These are phyloP conservation scores for Erythrocercus mccallii DNA, from an alignment of 2,113 vertebrate species.

Conservation along the genomic window DNA sequence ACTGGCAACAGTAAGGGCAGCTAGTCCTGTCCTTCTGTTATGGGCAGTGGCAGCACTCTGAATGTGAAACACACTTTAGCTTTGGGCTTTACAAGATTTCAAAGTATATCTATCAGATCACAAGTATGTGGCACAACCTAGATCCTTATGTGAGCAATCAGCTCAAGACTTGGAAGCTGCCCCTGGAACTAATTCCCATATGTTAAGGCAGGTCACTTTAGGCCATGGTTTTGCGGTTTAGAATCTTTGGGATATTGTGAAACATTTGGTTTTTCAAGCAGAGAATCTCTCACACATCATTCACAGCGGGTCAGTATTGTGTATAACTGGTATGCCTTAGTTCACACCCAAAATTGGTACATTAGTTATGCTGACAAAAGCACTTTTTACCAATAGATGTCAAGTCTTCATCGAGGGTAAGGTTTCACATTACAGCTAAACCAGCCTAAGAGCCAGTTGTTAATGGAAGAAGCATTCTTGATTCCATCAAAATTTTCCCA, in stretches of 20 bases:
- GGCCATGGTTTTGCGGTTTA: not conserved
- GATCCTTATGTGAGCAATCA: rapidly evolving
- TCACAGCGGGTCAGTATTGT: not conserved
- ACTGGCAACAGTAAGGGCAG: not conserved
- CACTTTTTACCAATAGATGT: not conserved
- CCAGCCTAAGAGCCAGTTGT: not conserved
- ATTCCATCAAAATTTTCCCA: not conserved
- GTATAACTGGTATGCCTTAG: not conserved
- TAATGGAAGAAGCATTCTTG: not conserved
- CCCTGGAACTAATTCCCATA: not conserved
- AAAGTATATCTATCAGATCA: not conserved
- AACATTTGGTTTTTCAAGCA: not conserved
- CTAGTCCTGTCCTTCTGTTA: not conserved
- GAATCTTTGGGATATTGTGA: not conserved
- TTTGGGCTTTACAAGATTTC: not conserved
- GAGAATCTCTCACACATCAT: not conserved
- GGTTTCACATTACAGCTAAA: not conserved
- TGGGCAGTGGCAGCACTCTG: not conserved
- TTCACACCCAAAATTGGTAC: not conserved
- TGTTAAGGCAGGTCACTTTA: not conserved
- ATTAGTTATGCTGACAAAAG: not conserved
- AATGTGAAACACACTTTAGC: not conserved
- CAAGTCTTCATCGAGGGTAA: not conserved
- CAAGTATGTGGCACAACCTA: not conserved
- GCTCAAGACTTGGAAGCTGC: not conserved